Evolutionary conservation across 2,888 invertebrate genomes (phyloP), one percentile per base, ranked within the genome.

Genomic region (Crepidodera aurea): DNA sequence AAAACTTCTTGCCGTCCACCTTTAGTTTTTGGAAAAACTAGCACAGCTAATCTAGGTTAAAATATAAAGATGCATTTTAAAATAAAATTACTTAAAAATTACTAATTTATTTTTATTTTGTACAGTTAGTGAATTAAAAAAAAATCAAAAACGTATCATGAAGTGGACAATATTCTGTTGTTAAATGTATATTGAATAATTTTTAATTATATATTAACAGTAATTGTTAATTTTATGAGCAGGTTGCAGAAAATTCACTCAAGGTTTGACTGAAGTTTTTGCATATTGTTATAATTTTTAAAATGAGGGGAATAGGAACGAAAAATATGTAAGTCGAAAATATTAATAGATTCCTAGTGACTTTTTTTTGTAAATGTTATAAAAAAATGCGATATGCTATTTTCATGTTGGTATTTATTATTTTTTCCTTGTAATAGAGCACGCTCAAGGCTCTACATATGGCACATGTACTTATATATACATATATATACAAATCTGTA

Each of bases 391-490:
- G 71, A 73, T 70, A 48, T 18, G 39, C 48, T 50, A 39, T 57
- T 39, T 72, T 69, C 67, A 66, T 71, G 71, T 71, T 73, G 69
- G 64, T 72, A 73, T 74, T 71, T 71, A 71, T 74, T 72, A 69
- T 68, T 62, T 62, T 62, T 60, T 42, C 46, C 57, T 56, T 68
- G 54, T 71, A 69, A 67, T 50, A 54, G 75, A 70, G 74, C 76
- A 77, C 76, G 75, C 75, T 64, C 32, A 27, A 48, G 40, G 76
- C 75, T 77, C 75, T 70, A 58, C 64, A 62, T 72, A 67, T 69
- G 75, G 77, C 77, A 76, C 77, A 73, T 59, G 77, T 77, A 77
- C 77, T 77, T 77, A 76, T 72, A 72, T 72, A 74, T 72, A 72
- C 71, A 73, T 64, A 62, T 77, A 75, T 78, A 77, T 75, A 75